Evolutionary conservation across 1,140 invertebrate species (phyloP).

Genomic region (Scaptomyza hsui): DNA sequence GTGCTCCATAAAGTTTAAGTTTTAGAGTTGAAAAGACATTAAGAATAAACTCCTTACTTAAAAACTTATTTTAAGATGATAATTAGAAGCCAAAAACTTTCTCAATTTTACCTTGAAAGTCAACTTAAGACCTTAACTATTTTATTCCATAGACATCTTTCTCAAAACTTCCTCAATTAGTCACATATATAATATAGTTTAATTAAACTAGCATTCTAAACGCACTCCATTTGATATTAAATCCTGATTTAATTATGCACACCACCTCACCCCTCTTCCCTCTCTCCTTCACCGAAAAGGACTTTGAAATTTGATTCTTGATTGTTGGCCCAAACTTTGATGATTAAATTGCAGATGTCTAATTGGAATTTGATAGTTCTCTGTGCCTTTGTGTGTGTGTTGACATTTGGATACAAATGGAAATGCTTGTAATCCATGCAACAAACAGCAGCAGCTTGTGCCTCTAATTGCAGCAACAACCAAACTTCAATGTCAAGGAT

Average conservation of each 20-base stretch:
- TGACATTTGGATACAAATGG: constrained; percentile 54
- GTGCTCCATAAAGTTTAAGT: too few relatives aligned
- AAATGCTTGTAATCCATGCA: constrained; percentile 59
- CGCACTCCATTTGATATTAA: constrained; percentile 21
- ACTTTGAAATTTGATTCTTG: background rate
- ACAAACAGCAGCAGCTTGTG: constrained; percentile 30
- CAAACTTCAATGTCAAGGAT: constrained; percentile 60
- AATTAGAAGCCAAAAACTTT: too few relatives aligned
- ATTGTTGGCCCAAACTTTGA: constrained; percentile 40
- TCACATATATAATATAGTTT: background rate
- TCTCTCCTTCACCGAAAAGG: background rate
- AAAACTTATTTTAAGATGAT: too few relatives aligned
- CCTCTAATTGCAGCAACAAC: constrained; percentile 62
- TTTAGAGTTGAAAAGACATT: too few relatives aligned
- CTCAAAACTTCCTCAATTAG: too few relatives aligned
- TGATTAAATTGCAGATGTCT: constrained; percentile 67
- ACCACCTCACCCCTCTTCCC: background rate
- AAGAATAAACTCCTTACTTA: too few relatives aligned
- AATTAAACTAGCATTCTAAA: background rate
- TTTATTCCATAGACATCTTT: too few relatives aligned
- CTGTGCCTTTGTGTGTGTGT: background rate
- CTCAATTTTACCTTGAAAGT: too few relatives aligned
- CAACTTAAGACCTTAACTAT: too few relatives aligned
- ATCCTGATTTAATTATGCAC: background rate
- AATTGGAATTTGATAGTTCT: constrained; percentile 64